phyloP scores from a whole-genome alignment of 2,113 vertebrate genomes.

The Oreochromis tanganicae region DNA sequence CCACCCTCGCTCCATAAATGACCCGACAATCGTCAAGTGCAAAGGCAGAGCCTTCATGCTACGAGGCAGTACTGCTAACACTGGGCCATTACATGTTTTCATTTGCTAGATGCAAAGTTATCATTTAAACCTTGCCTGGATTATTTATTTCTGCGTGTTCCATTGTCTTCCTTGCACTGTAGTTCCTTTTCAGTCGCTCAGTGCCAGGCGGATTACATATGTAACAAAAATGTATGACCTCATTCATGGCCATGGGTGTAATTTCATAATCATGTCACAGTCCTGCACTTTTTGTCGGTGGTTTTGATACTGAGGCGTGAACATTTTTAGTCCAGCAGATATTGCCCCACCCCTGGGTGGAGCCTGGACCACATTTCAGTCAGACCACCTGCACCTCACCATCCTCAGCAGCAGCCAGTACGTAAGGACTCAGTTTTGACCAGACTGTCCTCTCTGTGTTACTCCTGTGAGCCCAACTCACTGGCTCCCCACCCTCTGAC shows the following conservation, averaged over 20 bases:
- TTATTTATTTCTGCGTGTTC: background rate
- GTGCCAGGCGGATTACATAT: background rate
- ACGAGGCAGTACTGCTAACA: background rate
- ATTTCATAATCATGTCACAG: background rate
- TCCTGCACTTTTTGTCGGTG: too few relatives aligned
- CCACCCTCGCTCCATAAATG: fast-evolving
- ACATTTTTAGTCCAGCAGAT: background rate
- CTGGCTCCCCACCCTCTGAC: background rate
- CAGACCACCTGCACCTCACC: background rate
- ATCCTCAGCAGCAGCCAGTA: background rate
- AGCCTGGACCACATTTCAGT: background rate
- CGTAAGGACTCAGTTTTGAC: background rate
- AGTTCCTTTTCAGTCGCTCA: background rate
- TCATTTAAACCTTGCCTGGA: background rate
- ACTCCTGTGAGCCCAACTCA: background rate
- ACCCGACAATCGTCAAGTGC: background rate
- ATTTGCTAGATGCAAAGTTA: background rate
- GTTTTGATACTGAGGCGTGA: background rate
- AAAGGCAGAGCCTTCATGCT: background rate
- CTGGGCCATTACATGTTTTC: background rate
- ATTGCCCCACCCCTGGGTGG: background rate
- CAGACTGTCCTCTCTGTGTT: background rate
- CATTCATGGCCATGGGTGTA: background rate
- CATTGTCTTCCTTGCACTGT: background rate
- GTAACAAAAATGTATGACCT: background rate